Conservation (phyloP, 2,888 invertebrate genomes). For the Tethea ocularis region DNA sequence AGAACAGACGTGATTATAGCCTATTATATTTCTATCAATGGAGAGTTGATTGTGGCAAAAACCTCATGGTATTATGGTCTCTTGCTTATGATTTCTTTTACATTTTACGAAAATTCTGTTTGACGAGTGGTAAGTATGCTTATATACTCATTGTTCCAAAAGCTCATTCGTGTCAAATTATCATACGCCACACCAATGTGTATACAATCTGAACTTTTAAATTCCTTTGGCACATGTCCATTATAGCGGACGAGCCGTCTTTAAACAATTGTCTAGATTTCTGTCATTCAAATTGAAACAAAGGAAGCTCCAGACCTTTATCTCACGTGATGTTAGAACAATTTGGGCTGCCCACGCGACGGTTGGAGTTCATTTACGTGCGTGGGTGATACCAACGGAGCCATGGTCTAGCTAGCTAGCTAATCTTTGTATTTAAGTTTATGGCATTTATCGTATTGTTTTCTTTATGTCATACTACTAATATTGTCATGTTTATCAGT, state of each 20-base stretch:
- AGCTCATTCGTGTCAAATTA: background rate
- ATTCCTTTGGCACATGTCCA: slow-evolving; percentile 10
- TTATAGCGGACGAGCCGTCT: background rate
- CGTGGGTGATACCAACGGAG: slow-evolving; percentile 24
- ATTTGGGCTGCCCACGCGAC: slow-evolving; percentile 35
- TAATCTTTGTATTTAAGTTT: background rate
- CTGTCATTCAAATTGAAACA: slow-evolving; percentile 35
- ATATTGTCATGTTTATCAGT: background rate
- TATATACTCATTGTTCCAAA: background rate
- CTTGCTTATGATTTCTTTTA: background rate
- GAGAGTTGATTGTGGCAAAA: background rate
- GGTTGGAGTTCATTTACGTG: slow-evolving; percentile 29
- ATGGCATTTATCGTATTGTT: background rate
- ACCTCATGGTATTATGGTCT: no score
- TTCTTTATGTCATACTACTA: background rate
- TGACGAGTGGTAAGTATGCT: background rate
- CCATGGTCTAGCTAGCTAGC: slow-evolving; percentile 2
- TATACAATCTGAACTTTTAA: slow-evolving; percentile 1
- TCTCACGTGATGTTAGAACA: slow-evolving; percentile 14
- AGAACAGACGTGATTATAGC: background rate
- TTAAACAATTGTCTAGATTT: slow-evolving; percentile 6
- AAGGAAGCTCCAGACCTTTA: slow-evolving; percentile 20
- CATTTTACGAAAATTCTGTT: no score
- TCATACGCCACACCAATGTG: background rate
- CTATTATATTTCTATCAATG: background rate